Conservation (phyloP, 64 coral and sea anemone genomes). For the Astreopora myriophthalma region DNA sequence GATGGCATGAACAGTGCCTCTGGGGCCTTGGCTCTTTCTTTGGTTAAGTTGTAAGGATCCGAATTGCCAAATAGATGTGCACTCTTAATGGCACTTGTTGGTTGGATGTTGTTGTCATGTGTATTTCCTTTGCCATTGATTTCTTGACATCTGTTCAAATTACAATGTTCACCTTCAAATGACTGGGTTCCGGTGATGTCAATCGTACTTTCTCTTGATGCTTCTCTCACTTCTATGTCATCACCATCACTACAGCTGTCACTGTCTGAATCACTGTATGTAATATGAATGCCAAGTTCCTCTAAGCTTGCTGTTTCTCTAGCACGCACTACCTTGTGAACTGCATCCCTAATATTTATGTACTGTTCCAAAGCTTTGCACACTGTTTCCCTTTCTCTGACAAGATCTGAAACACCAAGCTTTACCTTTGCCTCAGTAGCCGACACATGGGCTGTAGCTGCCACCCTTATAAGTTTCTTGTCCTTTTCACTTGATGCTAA, state of each 20-base stretch:
- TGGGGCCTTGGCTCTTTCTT: neutral
- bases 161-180: too few species aligned
- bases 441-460: constrained; percentile 11
- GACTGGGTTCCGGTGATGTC: too few species aligned
- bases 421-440: constrained; percentile 18
- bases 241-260: neutral
- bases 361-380: constrained; percentile 57
- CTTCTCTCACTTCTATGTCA: neutral
- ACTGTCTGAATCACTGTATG: constrained; percentile 20
- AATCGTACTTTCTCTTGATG: too few species aligned
- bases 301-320: neutral
- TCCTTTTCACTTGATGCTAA: constrained; percentile 55
- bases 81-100: neutral
- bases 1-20: neutral
- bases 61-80: neutral
- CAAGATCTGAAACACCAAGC: constrained; percentile 44
- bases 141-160: too few species aligned
- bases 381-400: constrained; percentile 22
- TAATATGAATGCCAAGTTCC: constrained; percentile 22
- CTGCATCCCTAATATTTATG: constrained; percentile 30
- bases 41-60: neutral
- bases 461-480: constrained; percentile 37
- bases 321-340: constrained; percentile 31
- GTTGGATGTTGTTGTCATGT: neutral
- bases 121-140: too few species aligned